Evolutionary conservation across 2,113 vertebrate species (phyloP), one percentile per base, ranked within the genome.

Genomic region (Zeus faber): DNA sequence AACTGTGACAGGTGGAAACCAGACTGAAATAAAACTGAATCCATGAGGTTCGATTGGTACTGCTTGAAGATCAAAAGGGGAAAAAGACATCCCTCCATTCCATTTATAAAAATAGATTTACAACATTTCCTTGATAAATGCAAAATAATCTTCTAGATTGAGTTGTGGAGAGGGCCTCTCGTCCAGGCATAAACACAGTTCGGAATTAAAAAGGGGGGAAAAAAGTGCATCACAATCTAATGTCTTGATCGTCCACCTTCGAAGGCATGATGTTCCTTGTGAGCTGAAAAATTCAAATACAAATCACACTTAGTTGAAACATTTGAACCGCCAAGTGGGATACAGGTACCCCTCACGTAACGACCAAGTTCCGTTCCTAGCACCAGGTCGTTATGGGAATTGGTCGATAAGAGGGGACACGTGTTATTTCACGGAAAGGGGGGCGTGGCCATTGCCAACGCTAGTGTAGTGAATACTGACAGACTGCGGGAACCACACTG

Each of bases 191-290:
- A 48, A 41, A 48, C 52, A 75, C 51, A 79, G 81, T 80, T 74
- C 65, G n/a, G 57, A 50, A 70, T 49, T 16, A 43, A 25, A 3
- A 6, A 14, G 35, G 58, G 37, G 20, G 44, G 49, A 22, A 20
- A 41, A 69, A 79, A 62, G 59, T 39, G 67, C 58, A 8, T 54
- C 17, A 25, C 37, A 17, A 37, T 85, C 91, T 91, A 94, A 85
- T 90, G 92, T 81, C 91, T 92, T 79, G 91, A 92, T 76, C 82
- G 86, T 74, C 89, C 91, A 79, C 95, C 94, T 93, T 98, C 96
- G 89, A 98, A 97, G 81, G 96, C 95, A 58, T 90, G 94, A 86
- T 97, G 95, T 40, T 98, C 94, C 91, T 92, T 93, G 85, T 98
- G 95, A 76, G 95, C 95, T 98, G 89, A 62, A 85, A 90, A 58